Conservation (phyloP, 1,140 invertebrate species). For the Drosophila athabasca region DNA sequence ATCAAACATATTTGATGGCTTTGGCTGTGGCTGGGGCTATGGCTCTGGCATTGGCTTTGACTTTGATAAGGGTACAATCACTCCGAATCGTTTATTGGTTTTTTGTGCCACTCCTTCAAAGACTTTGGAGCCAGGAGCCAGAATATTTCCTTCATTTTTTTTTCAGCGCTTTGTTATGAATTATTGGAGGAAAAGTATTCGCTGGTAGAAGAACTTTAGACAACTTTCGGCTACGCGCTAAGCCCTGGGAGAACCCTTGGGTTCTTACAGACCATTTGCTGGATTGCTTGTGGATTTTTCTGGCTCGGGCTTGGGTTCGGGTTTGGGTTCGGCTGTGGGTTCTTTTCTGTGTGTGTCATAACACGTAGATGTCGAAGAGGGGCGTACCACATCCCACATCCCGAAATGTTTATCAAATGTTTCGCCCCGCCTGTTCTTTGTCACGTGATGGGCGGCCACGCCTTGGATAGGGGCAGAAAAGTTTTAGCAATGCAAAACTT, state of each 20-base stretch:
- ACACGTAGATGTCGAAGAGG: conserved; percentile 50
- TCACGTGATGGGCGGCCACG: conserved; percentile 54
- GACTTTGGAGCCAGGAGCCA: conserved; percentile 9
- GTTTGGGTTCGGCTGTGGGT: neutral
- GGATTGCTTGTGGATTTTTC: conserved; percentile 52
- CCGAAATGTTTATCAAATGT: conserved; percentile 79
- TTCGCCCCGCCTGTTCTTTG: conserved; percentile 66
- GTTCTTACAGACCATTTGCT: conserved; percentile 68
- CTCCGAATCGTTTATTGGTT: conserved; percentile 63
- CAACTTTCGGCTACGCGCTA: conserved; percentile 33
- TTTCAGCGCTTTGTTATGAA: conserved; percentile 68
- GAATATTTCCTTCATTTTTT: conserved; percentile 20
- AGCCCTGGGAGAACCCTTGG: conserved; percentile 17
- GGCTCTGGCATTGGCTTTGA: conserved; percentile 42
- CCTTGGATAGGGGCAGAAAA: conserved; percentile 22
- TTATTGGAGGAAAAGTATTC: conserved; percentile 59
- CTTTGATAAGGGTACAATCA: conserved; percentile 69
- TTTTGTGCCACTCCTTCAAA: conserved; percentile 16
- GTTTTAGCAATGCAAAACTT: conserved; percentile 71
- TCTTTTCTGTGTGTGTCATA: conserved; percentile 50
- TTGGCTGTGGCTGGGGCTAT: neutral
- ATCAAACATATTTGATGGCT: conserved; percentile 47
- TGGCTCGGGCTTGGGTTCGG: conserved; percentile 7
- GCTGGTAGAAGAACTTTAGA: conserved; percentile 39
- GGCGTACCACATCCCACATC: conserved; percentile 17